Percentiles rank a stretch among this genome's conserved stretches.
Evolutionary conservation across 2,113 vertebrate genomes (phyloP).

Genomic region (Oncorhynchus keta): DNA sequence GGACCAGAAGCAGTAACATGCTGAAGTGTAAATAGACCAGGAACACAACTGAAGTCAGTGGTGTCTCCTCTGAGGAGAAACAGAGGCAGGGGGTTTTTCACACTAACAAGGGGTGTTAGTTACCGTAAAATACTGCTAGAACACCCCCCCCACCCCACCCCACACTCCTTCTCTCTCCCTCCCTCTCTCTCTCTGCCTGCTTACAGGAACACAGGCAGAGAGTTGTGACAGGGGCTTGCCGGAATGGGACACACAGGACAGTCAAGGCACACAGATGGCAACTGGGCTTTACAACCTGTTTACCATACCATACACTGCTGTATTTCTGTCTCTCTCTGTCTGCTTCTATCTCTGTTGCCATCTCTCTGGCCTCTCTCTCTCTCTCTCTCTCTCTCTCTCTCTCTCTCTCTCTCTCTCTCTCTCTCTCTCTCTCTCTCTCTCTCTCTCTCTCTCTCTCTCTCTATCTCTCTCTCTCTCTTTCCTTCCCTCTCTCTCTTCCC

Average conservation of each 20-base stretch:
- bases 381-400: slow-evolving; percentile 1
- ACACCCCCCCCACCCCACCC: slow-evolving; percentile 1
- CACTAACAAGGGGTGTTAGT: slow-evolving; percentile 32
- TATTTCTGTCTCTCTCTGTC: not conserved
- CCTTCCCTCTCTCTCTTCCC: not conserved
- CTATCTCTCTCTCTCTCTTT: too few species aligned
- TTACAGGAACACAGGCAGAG: not conserved
- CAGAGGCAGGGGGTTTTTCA: slow-evolving; percentile 63
- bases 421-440: too few species aligned
- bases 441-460: too few species aligned
- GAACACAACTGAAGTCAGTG: slow-evolving; percentile 41
- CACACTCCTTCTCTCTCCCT: not conserved
- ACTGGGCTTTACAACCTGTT: not conserved
- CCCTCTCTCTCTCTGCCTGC: slow-evolving; percentile 14
- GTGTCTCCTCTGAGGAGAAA: slow-evolving; percentile 61
- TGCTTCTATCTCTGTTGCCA: too few species aligned
- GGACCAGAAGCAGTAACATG: slow-evolving; percentile 30
- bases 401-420: too few species aligned
- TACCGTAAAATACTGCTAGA: slow-evolving; percentile 36
- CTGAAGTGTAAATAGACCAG: slow-evolving; percentile 62
- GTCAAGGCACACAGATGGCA: not conserved
- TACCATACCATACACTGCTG: not conserved
- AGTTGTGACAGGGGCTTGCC: not conserved
- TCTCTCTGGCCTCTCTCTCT: slow-evolving; percentile 15
- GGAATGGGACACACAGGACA: not conserved